Conservation (phyloP, 2,888 invertebrate species). For the Eupelmus urozonus region DNA sequence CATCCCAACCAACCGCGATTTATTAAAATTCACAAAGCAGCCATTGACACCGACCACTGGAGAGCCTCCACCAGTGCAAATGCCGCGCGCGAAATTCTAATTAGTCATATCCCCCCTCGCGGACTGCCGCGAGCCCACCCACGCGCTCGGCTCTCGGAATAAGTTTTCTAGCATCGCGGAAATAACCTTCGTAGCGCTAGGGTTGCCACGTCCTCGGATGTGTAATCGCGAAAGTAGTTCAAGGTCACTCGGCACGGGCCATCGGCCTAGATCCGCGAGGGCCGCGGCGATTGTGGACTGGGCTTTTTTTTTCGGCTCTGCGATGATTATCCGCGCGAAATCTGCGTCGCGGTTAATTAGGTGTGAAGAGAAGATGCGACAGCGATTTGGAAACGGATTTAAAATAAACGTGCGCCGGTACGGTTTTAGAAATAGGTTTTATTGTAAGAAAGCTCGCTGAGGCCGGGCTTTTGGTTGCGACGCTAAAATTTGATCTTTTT, state of each 20-base stretch:
- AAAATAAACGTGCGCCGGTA: too few species aligned
- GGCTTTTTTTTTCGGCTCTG: not conserved
- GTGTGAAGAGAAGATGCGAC: too few species aligned
- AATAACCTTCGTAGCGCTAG: conserved; percentile 62
- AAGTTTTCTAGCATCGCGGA: conserved; percentile 61
- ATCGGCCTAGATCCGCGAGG: conserved; percentile 31
- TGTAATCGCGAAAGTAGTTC: conserved; percentile 63
- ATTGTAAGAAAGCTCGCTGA: too few species aligned
- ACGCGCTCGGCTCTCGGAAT: conserved; percentile 48
- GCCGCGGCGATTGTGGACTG: too few species aligned
- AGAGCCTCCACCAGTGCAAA: conserved; percentile 18
- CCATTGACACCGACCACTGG: not conserved
- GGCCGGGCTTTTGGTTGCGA: too few species aligned
- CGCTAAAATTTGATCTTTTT: too few species aligned
- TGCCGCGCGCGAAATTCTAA: conserved; percentile 35
- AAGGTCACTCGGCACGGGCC: conserved; percentile 62
- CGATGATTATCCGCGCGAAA: too few species aligned
- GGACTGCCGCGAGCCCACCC: conserved; percentile 18
- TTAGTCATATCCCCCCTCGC: conserved; percentile 5
- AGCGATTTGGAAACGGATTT: too few species aligned
- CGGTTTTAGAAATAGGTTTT: too few species aligned
- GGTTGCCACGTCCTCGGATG: not conserved
- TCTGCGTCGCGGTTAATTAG: too few species aligned
- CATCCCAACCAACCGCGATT: too few species aligned
- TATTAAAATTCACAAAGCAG: not conserved